phyloP scores from a whole-genome alignment of 2,888 invertebrate species.

The Onchidella celtica region DNA sequence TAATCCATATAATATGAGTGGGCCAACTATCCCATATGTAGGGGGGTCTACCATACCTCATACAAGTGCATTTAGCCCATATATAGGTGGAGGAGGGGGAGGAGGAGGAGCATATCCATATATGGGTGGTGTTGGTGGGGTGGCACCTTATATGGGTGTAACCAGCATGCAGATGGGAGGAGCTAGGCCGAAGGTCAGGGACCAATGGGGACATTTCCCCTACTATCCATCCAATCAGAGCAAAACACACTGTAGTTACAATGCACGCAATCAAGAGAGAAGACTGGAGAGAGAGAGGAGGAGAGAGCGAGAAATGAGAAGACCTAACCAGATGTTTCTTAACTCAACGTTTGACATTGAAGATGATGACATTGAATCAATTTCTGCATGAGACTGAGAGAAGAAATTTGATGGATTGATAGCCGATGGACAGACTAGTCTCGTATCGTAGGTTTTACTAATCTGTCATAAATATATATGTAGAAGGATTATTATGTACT shows the following conservation, averaged over 20 bases:
- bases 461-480: no score
- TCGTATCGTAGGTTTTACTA: no score
- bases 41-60: no score
- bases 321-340: constrained; percentile 43
- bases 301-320: constrained; percentile 35
- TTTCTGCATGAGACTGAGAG: constrained; percentile 33
- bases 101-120: background rate
- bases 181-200: constrained; percentile 37
- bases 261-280: constrained; percentile 16
- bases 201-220: constrained; percentile 40
- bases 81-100: background rate
- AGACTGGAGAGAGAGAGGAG: constrained; percentile 30
- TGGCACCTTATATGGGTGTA: constrained; percentile 28
- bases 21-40: constrained; percentile 31
- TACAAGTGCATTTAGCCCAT: constrained; percentile 15
- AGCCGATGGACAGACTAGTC: no score
- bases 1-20: constrained; percentile 13
- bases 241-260: background rate
- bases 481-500: no score
- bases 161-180: constrained; percentile 36
- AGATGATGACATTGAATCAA: constrained; percentile 47
- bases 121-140: constrained; percentile 6
- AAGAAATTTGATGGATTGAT: no score
- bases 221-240: constrained; percentile 16
- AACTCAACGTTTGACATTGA: constrained; percentile 37